Evolutionary conservation across 2,888 invertebrate genomes (phyloP).

Genomic region (Drosophila hamatofila): DNA sequence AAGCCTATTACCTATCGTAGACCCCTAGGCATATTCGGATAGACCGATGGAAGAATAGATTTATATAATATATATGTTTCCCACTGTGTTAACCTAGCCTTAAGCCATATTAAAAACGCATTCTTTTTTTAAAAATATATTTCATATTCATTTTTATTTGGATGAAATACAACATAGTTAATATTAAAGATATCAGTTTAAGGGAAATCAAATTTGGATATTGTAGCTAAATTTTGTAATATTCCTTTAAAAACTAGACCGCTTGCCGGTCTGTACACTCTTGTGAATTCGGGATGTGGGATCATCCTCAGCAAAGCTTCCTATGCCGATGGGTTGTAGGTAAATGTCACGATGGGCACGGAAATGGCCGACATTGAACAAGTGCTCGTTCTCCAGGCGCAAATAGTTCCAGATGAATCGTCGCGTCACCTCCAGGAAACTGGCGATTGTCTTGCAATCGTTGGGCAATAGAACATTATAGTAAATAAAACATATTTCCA

Average conservation of each 20-base stretch:
- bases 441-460: conserved; percentile 91
- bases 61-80: too few species aligned
- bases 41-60: neutral
- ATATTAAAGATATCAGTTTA: neutral
- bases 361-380: conserved; percentile 99
- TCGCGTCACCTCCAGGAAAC: conserved; percentile 92
- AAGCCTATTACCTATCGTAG: neutral
- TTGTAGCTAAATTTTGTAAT: neutral
- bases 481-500: conserved; percentile 92
- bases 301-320: neutral
- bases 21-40: neutral
- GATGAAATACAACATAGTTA: neutral
- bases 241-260: neutral
- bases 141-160: neutral
- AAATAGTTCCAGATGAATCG: conserved; percentile 99
- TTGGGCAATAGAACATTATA: conserved; percentile 89
- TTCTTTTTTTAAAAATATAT: too few species aligned
- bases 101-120: neutral
- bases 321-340: conserved; percentile 84
- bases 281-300: neutral
- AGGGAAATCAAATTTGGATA: neutral
- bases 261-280: neutral
- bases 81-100: neutral
- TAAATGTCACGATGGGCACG: conserved; percentile 98
- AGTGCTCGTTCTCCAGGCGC: conserved; percentile 98